These are phyloP conservation scores for Erebia ligea DNA, from an alignment of 2,888 invertebrate genomes.

Conservation along the genomic window DNA sequence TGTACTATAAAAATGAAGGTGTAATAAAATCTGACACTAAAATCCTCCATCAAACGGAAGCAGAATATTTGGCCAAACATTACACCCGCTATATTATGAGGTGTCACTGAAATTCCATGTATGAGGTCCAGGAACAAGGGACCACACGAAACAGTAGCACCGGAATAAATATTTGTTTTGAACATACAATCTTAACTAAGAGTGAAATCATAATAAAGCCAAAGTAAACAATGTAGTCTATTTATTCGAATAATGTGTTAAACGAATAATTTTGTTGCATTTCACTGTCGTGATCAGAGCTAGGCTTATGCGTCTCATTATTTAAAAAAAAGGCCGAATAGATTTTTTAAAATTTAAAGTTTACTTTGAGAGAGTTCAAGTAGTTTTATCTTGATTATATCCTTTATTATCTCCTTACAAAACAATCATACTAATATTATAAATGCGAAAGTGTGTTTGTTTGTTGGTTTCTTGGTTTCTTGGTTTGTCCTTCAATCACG, in stretches of 20 bases:
- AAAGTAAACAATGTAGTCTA: constrained; percentile 13
- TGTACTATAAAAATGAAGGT: background rate
- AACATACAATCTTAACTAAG: constrained; percentile 20
- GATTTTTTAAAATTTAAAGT: no score
- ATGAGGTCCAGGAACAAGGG: constrained; percentile 29
- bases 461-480: no score
- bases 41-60: constrained; percentile 37
- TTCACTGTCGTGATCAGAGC: no score
- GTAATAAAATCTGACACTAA: constrained; percentile 14
- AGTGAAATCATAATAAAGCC: constrained; percentile 20
- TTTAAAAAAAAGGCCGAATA: no score
- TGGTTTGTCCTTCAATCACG: no score
- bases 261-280: background rate
- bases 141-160: constrained; percentile 35
- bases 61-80: constrained; percentile 38
- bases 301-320: no score
- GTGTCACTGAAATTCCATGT: constrained; percentile 33
- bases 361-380: no score
- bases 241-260: background rate
- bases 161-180: constrained; percentile 33
- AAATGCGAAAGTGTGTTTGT: no score
- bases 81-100: constrained; percentile 31
- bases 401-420: no score
- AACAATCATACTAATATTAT: no score
- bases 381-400: no score